These are phyloP conservation scores for Pseudomyrmex concolor DNA, from an alignment of 1,140 invertebrate genomes.

Conservation along the genomic window DNA sequence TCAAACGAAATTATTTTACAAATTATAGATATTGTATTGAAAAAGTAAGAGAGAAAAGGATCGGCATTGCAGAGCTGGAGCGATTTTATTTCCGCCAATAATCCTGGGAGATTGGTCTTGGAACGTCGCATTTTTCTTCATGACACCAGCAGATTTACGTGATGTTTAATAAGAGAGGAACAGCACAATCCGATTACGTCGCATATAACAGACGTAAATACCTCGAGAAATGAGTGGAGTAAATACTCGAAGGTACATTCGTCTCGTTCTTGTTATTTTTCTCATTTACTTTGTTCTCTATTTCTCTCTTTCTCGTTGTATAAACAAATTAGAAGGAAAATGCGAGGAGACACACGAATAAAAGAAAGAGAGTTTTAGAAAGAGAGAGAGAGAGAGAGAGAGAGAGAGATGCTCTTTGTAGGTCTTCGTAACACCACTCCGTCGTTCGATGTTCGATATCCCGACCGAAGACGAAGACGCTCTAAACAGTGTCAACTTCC, in stretches of 20 bases:
- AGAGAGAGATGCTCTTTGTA: constrained; percentile 20
- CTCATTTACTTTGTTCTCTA: too few species aligned
- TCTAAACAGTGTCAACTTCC: constrained; percentile 14
- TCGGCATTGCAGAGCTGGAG: not conserved
- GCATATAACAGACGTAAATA: constrained; percentile 39
- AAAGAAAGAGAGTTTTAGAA: constrained; percentile 25
- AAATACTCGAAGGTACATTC: constrained; percentile 9
- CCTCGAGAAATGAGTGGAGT: constrained; percentile 33
- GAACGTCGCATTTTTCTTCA: constrained; percentile 19
- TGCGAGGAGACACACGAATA: not conserved
- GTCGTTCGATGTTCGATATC: not conserved
- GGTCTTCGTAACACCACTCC: constrained; percentile 13
- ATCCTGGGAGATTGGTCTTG: constrained; percentile 15
- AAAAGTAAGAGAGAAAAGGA: not conserved
- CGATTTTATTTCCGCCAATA: not conserved
- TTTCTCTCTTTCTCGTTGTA: not conserved
- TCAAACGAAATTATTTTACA: not conserved
- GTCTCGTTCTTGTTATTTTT: not conserved
- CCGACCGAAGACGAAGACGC: not conserved
- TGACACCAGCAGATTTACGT: constrained; percentile 29
- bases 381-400: not conserved
- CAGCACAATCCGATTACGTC: constrained; percentile 43
- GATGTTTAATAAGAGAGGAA: constrained; percentile 39
- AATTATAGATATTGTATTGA: not conserved
- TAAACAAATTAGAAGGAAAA: constrained; percentile 26